These are phyloP conservation scores for Dasypogon diadema DNA, from an alignment of 2,888 invertebrate species.

Conservation along the genomic window DNA sequence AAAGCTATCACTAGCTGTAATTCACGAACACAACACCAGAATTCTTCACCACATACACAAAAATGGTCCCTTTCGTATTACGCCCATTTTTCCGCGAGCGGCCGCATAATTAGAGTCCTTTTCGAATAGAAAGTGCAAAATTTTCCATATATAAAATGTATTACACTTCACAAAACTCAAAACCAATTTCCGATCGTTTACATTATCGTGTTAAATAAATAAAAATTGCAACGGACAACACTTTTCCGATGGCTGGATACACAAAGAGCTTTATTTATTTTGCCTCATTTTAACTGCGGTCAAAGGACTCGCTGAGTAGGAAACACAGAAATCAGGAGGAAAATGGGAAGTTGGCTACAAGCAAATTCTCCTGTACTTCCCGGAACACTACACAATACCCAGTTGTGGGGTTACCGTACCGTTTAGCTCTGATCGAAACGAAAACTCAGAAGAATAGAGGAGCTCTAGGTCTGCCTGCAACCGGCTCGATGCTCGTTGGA, in stretches of 20 bases:
- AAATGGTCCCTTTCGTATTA: conserved; percentile 25
- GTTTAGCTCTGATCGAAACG: conserved; percentile 20
- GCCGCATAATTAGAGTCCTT: neutral
- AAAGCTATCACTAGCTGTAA: neutral
- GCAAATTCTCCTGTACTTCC: conserved; percentile 25
- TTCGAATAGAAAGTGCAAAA: neutral
- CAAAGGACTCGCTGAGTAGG: neutral
- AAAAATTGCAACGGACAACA: neutral
- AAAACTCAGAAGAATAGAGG: neutral
- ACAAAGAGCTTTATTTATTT: neutral
- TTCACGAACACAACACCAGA: conserved; percentile 15
- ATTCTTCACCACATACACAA: conserved; percentile 25
- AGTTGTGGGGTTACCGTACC: conserved; percentile 20
- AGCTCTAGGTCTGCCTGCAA: neutral
- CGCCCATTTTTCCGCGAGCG: conserved; percentile 48
- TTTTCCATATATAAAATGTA: no score
- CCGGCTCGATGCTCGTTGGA: neutral
- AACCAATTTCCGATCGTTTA: neutral
- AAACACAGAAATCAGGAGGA: conserved; percentile 4
- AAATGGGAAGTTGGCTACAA: conserved; percentile 17
- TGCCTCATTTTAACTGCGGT: neutral
- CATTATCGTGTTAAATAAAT: neutral
- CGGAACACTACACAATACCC: conserved; percentile 21
- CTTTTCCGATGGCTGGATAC: neutral
- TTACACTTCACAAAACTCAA: neutral